phyloP scores from a whole-genome alignment of 2,113 vertebrate genomes.

The Xenopus laevis region DNA sequence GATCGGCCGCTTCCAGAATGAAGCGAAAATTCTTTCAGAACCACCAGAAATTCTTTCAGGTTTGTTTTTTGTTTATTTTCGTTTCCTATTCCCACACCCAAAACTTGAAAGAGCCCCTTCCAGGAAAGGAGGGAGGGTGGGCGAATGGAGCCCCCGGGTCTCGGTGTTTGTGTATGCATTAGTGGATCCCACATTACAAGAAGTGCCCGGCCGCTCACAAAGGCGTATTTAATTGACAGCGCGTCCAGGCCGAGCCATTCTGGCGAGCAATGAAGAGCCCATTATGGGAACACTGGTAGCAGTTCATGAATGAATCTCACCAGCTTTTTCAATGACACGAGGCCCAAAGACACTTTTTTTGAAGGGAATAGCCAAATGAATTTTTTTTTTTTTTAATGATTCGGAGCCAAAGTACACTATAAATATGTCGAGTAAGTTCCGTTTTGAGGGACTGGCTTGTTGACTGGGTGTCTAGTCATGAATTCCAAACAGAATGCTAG shows the following conservation, averaged over 20 bases:
- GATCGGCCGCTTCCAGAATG: no score
- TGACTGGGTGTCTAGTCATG: constrained; percentile 53
- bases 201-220: constrained; percentile 46
- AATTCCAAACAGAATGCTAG: constrained; percentile 29
- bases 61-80: constrained; percentile 37
- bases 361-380: background rate
- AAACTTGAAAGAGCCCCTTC: constrained; percentile 49
- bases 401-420: constrained; percentile 47
- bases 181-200: constrained; percentile 49
- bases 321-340: constrained; percentile 50
- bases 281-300: constrained; percentile 51
- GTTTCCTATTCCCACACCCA: constrained; percentile 43
- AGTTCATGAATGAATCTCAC: constrained; percentile 60
- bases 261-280: constrained; percentile 58
- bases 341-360: constrained; percentile 44
- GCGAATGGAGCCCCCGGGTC: constrained; percentile 18
- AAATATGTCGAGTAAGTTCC: constrained; percentile 55
- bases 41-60: no score
- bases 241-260: constrained; percentile 27
- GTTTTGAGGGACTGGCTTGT: constrained; percentile 35
- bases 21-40: no score
- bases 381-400: constrained; percentile 25
- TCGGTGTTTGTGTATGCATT: constrained; percentile 32
- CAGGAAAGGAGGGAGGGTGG: constrained; percentile 3
- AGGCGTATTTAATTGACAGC: constrained; percentile 53